These are phyloP conservation scores for Heliopora coerulea DNA, from an alignment of 92 coral and sea anemone genomes.

Conservation along the genomic window DNA sequence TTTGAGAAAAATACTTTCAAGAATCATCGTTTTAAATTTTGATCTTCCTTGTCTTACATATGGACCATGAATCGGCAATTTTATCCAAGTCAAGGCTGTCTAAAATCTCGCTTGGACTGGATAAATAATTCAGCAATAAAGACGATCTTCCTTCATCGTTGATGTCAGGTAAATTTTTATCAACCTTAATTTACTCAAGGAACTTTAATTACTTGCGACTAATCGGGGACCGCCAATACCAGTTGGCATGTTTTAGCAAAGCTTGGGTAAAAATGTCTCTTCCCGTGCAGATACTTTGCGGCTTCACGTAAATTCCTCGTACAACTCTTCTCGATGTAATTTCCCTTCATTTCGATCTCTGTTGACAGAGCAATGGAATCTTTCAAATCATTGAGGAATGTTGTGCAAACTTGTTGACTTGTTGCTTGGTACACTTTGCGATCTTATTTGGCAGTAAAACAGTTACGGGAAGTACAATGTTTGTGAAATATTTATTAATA, in stretches of 20 bases:
- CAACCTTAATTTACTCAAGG: conserved; percentile 22
- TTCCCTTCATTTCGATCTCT: conserved; percentile 24
- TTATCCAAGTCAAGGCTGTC: conserved; percentile 18
- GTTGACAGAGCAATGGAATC: conserved; percentile 6
- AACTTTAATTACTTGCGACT: conserved; percentile 20
- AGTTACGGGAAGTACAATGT: neutral
- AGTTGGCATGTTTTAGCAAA: conserved; percentile 27
- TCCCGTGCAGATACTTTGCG: neutral
- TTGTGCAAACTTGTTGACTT: conserved; percentile 9
- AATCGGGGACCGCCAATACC: conserved; percentile 2
- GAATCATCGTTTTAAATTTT: conserved; percentile 26
- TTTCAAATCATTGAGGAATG: conserved; percentile 10
- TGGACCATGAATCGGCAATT: conserved; percentile 17
- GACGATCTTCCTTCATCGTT: conserved; percentile 27
- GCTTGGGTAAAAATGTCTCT: conserved; percentile 13
- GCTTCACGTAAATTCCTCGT: conserved; percentile 34
- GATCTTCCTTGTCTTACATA: neutral
- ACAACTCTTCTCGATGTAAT: conserved; percentile 18
- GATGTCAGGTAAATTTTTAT: conserved; percentile 8
- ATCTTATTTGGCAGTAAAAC: neutral
- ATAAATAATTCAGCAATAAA: conserved; percentile 13
- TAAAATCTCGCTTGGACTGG: neutral
- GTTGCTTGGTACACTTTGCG: neutral
- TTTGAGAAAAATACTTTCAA: too few species aligned
- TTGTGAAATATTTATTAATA: neutral